A percentile compares a stretch with the other conserved stretches of the same genome.
Conservation (phyloP, 2,888 invertebrate species). For the Tipula unca region DNA sequence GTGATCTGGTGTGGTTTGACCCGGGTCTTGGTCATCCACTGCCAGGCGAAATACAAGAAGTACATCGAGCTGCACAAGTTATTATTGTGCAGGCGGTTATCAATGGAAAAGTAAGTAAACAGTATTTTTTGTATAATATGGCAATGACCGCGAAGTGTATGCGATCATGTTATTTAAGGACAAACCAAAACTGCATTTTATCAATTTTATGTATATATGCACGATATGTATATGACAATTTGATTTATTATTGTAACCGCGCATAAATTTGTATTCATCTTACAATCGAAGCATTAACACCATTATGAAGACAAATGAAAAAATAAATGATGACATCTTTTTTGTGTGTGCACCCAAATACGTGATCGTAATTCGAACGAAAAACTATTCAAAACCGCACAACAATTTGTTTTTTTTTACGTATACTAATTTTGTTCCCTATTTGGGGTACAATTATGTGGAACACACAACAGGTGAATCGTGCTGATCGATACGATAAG, state of each 20-base stretch:
- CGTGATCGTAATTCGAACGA: neutral
- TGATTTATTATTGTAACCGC: neutral
- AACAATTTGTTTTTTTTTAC: neutral
- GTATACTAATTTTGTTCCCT: neutral
- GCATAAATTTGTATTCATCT: neutral
- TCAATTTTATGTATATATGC: neutral
- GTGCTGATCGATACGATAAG: neutral
- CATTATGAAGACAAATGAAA: neutral
- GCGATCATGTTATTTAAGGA: neutral
- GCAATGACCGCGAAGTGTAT: neutral
- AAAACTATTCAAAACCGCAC: neutral
- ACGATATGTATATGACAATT: neutral
- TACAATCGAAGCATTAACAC: neutral
- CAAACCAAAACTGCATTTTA: neutral
- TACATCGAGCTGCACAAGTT: constrained; percentile 81
- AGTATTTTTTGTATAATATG: neutral
- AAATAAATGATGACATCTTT: neutral
- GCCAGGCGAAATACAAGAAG: constrained; percentile 85
- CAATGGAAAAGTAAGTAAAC: constrained; percentile 67
- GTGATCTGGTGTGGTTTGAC: constrained; percentile 92
- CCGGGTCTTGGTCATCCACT: constrained; percentile 82
- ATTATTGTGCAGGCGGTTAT: constrained; percentile 83
- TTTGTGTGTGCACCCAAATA: neutral
- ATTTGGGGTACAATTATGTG: neutral
- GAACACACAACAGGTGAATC: neutral